Conservation (phyloP, 2,888 invertebrate species). For the Lasius fuliginosus region DNA sequence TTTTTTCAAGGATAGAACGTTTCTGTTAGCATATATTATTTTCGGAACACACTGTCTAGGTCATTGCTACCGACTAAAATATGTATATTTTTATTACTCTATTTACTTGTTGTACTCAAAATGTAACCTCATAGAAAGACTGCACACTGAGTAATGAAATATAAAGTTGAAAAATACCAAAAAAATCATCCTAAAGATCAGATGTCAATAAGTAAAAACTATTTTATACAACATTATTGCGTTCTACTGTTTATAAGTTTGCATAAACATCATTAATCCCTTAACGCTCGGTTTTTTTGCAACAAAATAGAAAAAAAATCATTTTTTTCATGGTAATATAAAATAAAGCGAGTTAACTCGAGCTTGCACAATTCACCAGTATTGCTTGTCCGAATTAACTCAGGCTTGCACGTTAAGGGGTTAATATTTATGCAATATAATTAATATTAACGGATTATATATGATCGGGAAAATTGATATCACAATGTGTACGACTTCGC, state of each 20-base stretch:
- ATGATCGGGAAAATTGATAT: not conserved
- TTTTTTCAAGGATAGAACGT: not conserved
- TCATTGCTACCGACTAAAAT: constrained; percentile 29
- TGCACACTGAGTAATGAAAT: constrained; percentile 34
- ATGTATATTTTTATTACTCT: constrained; percentile 42
- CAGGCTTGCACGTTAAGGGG: no score
- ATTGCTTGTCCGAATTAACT: no score
- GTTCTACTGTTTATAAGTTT: constrained; percentile 6
- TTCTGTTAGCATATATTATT: constrained; percentile 28
- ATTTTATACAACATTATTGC: not conserved
- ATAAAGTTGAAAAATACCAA: constrained; percentile 14
- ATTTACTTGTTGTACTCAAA: constrained; percentile 24
- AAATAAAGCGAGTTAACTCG: no score
- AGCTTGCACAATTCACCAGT: no score
- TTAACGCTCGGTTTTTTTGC: no score
- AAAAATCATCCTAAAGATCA: constrained; percentile 4
- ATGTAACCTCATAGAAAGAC: constrained; percentile 25
- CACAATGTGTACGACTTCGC: not conserved
- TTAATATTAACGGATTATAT: not conserved
- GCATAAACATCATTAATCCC: not conserved
- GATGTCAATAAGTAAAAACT: not conserved
- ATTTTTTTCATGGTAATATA: no score
- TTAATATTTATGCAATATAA: not conserved
- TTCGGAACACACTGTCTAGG: constrained; percentile 5
- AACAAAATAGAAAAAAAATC: no score